Conservation (phyloP, 1,140 invertebrate species). For the Papilio aristodemus region DNA sequence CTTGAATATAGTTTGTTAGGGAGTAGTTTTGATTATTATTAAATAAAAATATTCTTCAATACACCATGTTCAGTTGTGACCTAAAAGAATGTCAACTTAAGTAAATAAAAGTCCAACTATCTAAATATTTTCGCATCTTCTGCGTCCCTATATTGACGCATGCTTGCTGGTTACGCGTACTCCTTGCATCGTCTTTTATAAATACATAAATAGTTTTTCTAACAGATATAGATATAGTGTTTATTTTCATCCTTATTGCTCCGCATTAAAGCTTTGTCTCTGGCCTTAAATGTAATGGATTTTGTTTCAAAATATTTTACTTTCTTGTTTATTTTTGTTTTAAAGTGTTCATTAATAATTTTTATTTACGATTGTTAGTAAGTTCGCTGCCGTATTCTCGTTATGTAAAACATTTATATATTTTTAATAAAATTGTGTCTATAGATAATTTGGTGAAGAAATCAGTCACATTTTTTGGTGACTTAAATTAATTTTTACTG, state of each 20-base stretch:
- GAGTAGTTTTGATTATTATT: background rate
- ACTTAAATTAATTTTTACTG: too few relatives aligned
- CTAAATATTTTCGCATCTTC: too few relatives aligned
- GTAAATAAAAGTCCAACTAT: too few relatives aligned
- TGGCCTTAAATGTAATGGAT: background rate
- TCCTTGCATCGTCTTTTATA: too few relatives aligned
- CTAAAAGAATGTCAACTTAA: background rate
- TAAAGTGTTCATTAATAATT: background rate
- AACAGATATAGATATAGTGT: too few relatives aligned
- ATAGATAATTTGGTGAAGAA: too few relatives aligned
- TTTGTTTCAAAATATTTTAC: background rate
- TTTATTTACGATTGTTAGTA: background rate
- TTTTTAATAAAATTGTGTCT: background rate
- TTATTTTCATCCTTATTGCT: background rate
- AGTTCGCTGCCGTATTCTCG: background rate
- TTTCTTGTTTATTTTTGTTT: background rate
- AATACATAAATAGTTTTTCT: too few relatives aligned
- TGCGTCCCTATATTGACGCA: too few relatives aligned
- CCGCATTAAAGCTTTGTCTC: background rate
- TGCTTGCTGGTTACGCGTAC: too few relatives aligned
- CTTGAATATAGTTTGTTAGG: background rate
- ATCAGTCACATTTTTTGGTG: too few relatives aligned
- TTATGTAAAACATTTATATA: background rate
- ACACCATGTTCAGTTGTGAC: background rate
- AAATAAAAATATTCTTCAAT: background rate